phyloP scores from a whole-genome alignment of 2,888 invertebrate genomes.

The Phytoseiulus persimilis region DNA sequence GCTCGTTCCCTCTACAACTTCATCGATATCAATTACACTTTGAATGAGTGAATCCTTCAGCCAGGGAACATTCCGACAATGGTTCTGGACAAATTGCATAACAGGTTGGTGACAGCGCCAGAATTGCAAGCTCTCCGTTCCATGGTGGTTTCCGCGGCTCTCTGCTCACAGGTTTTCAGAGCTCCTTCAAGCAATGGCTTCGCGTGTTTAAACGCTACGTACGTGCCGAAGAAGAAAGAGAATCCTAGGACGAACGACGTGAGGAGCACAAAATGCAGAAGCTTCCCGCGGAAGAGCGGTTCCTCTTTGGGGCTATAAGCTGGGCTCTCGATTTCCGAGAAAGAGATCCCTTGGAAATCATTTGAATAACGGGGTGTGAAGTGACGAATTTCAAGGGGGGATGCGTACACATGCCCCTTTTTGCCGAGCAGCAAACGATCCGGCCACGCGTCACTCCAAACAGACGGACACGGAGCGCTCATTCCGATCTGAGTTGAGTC shows the following conservation, averaged over 20 bases:
- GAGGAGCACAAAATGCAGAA: not conserved
- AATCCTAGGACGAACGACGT: not conserved
- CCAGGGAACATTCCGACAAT: not conserved
- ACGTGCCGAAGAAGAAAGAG: slow-evolving; percentile 13
- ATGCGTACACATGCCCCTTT: no score
- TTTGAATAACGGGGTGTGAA: no score
- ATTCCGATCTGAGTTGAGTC: not conserved
- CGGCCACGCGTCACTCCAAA: no score
- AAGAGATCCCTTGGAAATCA: not conserved
- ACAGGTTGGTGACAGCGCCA: not conserved
- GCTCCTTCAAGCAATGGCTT: not conserved
- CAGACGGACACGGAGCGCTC: no score
- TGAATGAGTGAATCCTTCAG: not conserved
- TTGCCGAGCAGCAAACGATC: no score
- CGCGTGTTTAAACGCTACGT: not conserved
- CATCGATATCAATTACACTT: no score
- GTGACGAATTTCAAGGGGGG: no score
- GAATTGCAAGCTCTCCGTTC: not conserved
- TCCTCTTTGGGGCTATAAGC: not conserved
- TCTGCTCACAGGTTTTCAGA: not conserved
- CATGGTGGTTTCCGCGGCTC: not conserved
- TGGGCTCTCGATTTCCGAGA: not conserved
- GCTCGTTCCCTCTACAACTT: not conserved
- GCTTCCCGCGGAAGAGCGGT: not conserved
- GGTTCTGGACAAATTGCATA: not conserved